Evolutionary conservation across 1,140 invertebrate species (phyloP).

Genomic region (Temnothorax longispinosus): DNA sequence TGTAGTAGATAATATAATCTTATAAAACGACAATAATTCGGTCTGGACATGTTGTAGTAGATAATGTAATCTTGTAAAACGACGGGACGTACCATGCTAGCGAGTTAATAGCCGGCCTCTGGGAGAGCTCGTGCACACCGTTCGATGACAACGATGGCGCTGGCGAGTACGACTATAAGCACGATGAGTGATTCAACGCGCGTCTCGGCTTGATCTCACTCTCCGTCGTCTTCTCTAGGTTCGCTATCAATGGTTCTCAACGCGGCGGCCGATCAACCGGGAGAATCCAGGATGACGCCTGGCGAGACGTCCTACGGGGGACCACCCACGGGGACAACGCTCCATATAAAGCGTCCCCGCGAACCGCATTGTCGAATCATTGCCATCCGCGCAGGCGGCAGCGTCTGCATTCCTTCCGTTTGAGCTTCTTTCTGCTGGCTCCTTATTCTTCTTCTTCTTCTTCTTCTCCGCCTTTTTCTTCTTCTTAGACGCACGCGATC

Average conservation of each 20-base stretch:
- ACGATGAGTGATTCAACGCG: constrained; percentile 83
- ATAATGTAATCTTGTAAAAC: constrained; percentile 80
- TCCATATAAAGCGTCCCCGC: constrained; percentile 82
- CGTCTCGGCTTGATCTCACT: constrained; percentile 77
- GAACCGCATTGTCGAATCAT: constrained; percentile 76
- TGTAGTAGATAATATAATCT: constrained; percentile 80
- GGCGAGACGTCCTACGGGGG: constrained; percentile 77
- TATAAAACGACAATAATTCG: constrained; percentile 75
- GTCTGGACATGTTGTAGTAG: constrained; percentile 73
- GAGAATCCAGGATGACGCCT: constrained; percentile 76
- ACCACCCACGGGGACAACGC: constrained; percentile 84
- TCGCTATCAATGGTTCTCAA: constrained; percentile 78
- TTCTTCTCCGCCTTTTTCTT: constrained; percentile 28
- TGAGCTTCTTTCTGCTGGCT: constrained; percentile 74
- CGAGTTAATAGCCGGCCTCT: constrained; percentile 79
- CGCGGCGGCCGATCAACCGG: constrained; percentile 67
- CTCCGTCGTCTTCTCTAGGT: constrained; percentile 71
- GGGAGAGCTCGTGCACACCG: constrained; percentile 65
- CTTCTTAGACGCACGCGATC: constrained; percentile 66
- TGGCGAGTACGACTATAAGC: constrained; percentile 55
- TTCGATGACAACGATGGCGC: constrained; percentile 55
- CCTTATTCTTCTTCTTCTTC: constrained; percentile 73
- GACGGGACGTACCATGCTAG: constrained; percentile 63
- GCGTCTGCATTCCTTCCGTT: constrained; percentile 77
- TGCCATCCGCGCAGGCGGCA: constrained; percentile 73